Evolutionary conservation across 2,888 invertebrate genomes (phyloP), one percentile per base, ranked within the genome.

Genomic region (Linyphia triangularis): DNA sequence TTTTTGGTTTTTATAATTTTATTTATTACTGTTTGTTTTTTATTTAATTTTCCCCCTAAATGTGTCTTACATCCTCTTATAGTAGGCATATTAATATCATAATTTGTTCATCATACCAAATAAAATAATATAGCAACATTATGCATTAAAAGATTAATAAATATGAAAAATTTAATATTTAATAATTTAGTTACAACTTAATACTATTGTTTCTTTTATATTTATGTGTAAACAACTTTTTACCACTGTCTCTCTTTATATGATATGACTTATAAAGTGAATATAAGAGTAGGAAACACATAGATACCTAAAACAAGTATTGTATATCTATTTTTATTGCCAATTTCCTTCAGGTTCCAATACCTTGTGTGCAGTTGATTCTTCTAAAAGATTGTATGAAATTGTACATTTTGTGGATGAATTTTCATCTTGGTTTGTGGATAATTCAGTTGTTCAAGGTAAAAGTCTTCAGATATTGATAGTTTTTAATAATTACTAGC

Each of bases 371-470:
- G 85, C 85, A 13, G 24, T 85, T 33, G 69, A 77, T 43, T 70
- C 85, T 30, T 70, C 43, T n/a, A 70, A 85, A 33, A 78, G 65
- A 24, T 78, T 85, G 33, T 72, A 78, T 78, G 85, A 85, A 85
- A 63, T 85, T 63, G 63, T 79, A 16, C 85, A 85, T 30, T 79
- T 70, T 28, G 70, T 1, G 6, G 78, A 85, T 16, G 85, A 85
- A 28, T 78, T 79, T 51, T 85, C 85, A n/a, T 85, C 85, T 13
- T 85, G 85, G 85, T 79, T 85, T 63, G 43, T 72, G 51, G 85
- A 16, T 16, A 33, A 85, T 19, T 72, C 85, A 16, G 85, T 85
- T 10, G 43, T 40, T 59, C 30, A 85, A 70, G 78, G 85, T 85
- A 79, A 79, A 79, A 22, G 0, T 9, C 2, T 19, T 69, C 9